A percentile compares a stretch with the other conserved stretches of the same genome.
These are phyloP conservation scores for Macrocentrus cingulum DNA, from an alignment of 1,140 invertebrate species.

Conservation along the genomic window DNA sequence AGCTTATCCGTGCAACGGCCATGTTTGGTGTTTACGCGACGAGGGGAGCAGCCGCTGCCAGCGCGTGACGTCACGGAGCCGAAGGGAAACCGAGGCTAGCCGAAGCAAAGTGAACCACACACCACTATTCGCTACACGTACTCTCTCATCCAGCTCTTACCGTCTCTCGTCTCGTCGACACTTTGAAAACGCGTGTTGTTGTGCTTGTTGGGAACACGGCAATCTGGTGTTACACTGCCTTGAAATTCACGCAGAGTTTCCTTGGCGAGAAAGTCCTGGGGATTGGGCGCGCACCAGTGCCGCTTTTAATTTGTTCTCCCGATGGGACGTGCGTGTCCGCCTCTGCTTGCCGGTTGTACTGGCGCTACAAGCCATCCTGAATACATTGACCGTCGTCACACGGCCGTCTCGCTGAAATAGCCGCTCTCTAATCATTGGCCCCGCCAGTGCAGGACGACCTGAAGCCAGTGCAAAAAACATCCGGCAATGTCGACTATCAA, in stretches of 20 bases:
- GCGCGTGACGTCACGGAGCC: slow-evolving; percentile 50
- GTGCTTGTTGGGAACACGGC: slow-evolving; percentile 16
- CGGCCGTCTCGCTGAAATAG: slow-evolving; percentile 33
- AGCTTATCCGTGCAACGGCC: slow-evolving; percentile 36
- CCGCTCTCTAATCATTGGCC: slow-evolving; percentile 27
- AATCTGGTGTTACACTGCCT: too few relatives aligned
- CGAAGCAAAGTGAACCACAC: slow-evolving; percentile 37
- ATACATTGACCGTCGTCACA: slow-evolving; percentile 38
- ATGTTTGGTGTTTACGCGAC: slow-evolving; percentile 60
- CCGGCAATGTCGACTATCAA: slow-evolving; percentile 30
- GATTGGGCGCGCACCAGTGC: slow-evolving; percentile 27
- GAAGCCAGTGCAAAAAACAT: slow-evolving; percentile 40
- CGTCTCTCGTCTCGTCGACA: not conserved
- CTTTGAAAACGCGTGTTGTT: slow-evolving; percentile 36
- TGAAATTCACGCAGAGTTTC: too few relatives aligned
- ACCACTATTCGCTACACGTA: slow-evolving; percentile 18
- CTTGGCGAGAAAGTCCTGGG: slow-evolving; percentile 5
- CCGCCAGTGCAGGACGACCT: slow-evolving; percentile 17
- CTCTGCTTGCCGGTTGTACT: slow-evolving; percentile 34
- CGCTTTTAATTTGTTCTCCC: slow-evolving; percentile 35
- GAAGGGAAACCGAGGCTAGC: slow-evolving; percentile 38
- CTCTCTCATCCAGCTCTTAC: not conserved
- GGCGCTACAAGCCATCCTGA: slow-evolving; percentile 43
- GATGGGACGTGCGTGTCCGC: slow-evolving; percentile 47
- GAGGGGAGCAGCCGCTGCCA: slow-evolving; percentile 42